These are phyloP conservation scores for Hylomyscus alleni DNA, from an alignment of 2,797 vertebrate genomes.

Conservation along the genomic window DNA sequence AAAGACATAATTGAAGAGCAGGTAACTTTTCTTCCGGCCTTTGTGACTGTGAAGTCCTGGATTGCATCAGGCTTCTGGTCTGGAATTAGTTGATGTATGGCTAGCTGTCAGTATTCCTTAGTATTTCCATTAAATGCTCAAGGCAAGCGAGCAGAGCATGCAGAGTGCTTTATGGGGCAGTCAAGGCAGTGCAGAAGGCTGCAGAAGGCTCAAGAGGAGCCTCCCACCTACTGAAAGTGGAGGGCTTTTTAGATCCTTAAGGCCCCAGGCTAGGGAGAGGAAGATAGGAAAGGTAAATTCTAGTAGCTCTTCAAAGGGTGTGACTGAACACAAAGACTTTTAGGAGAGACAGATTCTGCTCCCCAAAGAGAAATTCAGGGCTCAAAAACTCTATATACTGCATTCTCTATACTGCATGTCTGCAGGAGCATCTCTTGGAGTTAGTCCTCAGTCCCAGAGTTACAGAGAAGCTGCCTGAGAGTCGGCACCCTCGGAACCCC, in stretches of 20 bases:
- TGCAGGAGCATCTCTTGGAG: background rate
- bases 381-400: background rate
- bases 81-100: conserved; percentile 61
- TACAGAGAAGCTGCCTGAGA: background rate
- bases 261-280: background rate
- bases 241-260: background rate
- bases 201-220: background rate
- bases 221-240: conserved; percentile 35
- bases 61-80: conserved; percentile 58
- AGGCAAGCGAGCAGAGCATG: background rate
- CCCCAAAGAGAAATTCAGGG: background rate
- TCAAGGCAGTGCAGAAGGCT: background rate
- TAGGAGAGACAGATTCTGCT: background rate
- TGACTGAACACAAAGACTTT: background rate
- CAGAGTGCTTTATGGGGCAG: conserved; percentile 41
- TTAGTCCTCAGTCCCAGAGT: background rate
- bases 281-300: conserved; percentile 66
- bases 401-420: background rate
- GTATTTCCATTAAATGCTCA: conserved; percentile 80
- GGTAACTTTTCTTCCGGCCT: background rate
- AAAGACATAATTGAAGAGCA: conserved; percentile 9
- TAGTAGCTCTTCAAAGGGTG: conserved; percentile 50
- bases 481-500: background rate
- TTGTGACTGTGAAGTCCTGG: background rate
- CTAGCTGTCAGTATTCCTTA: conserved; percentile 72